These are phyloP conservation scores for Brevimyrus niger DNA, from an alignment of 2,113 vertebrate species.

Conservation along the genomic window DNA sequence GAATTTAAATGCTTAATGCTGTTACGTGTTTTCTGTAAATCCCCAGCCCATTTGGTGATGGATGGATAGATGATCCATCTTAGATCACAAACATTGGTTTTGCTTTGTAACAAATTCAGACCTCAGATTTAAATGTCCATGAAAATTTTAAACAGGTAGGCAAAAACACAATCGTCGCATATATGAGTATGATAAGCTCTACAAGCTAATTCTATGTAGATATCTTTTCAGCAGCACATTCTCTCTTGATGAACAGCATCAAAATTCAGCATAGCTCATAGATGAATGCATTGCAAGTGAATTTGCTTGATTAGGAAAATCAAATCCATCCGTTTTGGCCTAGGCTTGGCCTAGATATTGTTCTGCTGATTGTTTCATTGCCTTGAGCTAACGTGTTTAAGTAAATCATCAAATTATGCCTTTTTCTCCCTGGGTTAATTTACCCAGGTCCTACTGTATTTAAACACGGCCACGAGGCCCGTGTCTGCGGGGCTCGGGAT, in stretches of 20 bases:
- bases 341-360: neutral
- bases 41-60: neutral
- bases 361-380: neutral
- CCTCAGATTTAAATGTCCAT: neutral
- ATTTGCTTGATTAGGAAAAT: neutral
- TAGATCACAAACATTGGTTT: neutral
- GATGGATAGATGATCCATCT: neutral
- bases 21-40: neutral
- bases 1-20: neutral
- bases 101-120: neutral
- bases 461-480: conserved; percentile 48
- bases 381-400: conserved; percentile 1
- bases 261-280: neutral
- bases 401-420: conserved; percentile 24
- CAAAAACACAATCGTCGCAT: neutral
- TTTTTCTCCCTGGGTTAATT: conserved; percentile 47
- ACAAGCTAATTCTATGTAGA: neutral
- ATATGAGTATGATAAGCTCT: neutral
- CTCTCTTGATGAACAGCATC: neutral
- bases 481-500: conserved; percentile 54
- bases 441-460: conserved; percentile 41
- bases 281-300: neutral
- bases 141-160: neutral
- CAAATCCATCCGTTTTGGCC: neutral
- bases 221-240: neutral